Evolutionary conservation across 2,113 vertebrate species (phyloP).

Genomic region (Myiagra hebetior): DNA sequence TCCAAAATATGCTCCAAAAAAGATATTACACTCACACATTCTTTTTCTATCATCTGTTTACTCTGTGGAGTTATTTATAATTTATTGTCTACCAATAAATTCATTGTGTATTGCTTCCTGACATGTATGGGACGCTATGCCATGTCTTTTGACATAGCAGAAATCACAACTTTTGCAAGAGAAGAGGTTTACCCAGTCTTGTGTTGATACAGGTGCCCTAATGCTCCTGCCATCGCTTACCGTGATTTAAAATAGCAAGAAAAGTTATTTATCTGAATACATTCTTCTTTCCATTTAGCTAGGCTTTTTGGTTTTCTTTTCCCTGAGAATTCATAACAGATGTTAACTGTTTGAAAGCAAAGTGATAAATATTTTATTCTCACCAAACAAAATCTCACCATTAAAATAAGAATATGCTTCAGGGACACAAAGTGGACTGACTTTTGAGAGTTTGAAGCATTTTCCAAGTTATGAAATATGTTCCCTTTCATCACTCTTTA

Average conservation of each 20-base stretch:
- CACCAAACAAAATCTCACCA: not conserved
- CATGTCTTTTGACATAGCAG: not conserved
- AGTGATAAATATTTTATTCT: not conserved
- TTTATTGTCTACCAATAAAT: not conserved
- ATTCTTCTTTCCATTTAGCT: not conserved
- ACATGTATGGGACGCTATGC: not conserved
- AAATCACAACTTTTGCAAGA: not conserved
- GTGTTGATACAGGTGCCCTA: not conserved
- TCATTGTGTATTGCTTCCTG: not conserved
- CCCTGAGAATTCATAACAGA: not conserved
- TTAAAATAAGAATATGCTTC: not conserved
- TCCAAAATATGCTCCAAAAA: not conserved
- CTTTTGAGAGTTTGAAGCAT: not conserved
- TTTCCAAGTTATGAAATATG: not conserved
- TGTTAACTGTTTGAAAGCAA: accelerated
- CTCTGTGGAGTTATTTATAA: not conserved
- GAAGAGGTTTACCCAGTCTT: not conserved
- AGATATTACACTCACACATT: not conserved
- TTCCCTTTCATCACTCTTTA: not conserved
- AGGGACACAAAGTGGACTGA: not conserved
- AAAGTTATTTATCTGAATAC: not conserved
- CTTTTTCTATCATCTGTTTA: not conserved
- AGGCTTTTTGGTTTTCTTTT: not conserved
- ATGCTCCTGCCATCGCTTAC: not conserved
- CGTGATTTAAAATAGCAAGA: not conserved